A percentile compares a stretch with the other conserved stretches of the same genome.
Conservation (phyloP, 1,140 invertebrate genomes). For the Caenorhabditis briggsae region DNA sequence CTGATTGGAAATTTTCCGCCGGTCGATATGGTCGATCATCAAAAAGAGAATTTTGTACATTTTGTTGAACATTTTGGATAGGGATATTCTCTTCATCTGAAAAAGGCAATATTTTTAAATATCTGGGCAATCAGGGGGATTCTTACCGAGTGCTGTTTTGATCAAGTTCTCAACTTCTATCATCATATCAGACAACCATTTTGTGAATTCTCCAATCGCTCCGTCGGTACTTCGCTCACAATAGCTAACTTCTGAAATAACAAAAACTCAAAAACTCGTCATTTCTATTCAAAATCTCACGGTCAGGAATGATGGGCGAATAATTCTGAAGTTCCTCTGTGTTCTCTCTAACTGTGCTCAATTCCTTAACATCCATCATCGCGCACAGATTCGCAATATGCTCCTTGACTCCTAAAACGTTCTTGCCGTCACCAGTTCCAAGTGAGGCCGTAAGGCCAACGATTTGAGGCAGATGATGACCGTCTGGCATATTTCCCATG, state of each 20-base stretch:
- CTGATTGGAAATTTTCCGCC: not conserved
- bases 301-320: not conserved
- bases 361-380: constrained; percentile 59
- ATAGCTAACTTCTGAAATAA: not conserved
- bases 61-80: not conserved
- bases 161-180: not conserved
- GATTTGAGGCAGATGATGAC: constrained; percentile 70
- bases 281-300: not conserved
- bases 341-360: constrained; percentile 34
- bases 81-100: not conserved
- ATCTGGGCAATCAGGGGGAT: not conserved
- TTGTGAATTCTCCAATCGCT: not conserved
- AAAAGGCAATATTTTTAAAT: not conserved
- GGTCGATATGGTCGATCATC: not conserved
- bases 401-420: constrained; percentile 12
- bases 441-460: constrained; percentile 79
- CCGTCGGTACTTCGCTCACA: not conserved
- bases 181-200: not conserved
- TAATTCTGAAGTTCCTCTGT: not conserved
- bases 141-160: not conserved
- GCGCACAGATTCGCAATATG: constrained; percentile 64
- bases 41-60: not conserved
- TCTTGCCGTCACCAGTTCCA: constrained; percentile 77
- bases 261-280: not conserved
- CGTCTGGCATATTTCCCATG: constrained; percentile 31